Base-by-base conservation (phyloP, 2,888 invertebrate genomes). In the Phalangium opilio region DNA sequence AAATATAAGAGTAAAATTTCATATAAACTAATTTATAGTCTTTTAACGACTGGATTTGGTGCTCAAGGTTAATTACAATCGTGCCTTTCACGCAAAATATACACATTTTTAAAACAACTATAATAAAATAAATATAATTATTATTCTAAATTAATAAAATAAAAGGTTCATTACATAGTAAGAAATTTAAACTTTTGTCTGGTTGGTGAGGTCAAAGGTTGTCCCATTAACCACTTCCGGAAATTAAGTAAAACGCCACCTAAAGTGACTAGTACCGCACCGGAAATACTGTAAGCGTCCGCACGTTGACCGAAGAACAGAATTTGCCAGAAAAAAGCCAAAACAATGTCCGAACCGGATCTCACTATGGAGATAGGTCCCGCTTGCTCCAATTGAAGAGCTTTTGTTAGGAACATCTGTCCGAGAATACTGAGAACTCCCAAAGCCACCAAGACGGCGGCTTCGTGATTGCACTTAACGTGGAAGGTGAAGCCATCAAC, bases 301-400 rank as follows among this genome's bases (percentile, higher is more conserved):
- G 87, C 87, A 52, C 81, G 76, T 66, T 89, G 86, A 59, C 81
- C 77, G 59, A 89, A 86, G 64, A 89, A 85, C 67, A 86, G 72
- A n/a, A 87, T 39, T 36, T 55, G 55, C 54, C 54, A 55, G n/a
- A 55, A 27, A 41, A 55, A 55, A 2, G 54, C 52, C 17, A 55
- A 34, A 8, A 50, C 46, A 41, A 55, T 55, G 27, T 55, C 55
- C n/a, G 49, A 47, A n/a, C 50, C 47, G 2, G 55, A 43, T 34
- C 54, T 48, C 11, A 52, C 54, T 32, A 52, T 50, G 3, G 52
- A 45, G 4, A 55, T 54, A 3, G 55, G 55, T 8, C 52, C 55
- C 10, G 55, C 55, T 36, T 46, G 50, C 42, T 55, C 55, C 14
- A 46, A 21, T 40, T 55, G 53, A 5, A 51, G 39, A 1, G 57